Evolutionary conservation across 2,797 vertebrate species (phyloP).

Genomic region (Anguilla megastoma): DNA sequence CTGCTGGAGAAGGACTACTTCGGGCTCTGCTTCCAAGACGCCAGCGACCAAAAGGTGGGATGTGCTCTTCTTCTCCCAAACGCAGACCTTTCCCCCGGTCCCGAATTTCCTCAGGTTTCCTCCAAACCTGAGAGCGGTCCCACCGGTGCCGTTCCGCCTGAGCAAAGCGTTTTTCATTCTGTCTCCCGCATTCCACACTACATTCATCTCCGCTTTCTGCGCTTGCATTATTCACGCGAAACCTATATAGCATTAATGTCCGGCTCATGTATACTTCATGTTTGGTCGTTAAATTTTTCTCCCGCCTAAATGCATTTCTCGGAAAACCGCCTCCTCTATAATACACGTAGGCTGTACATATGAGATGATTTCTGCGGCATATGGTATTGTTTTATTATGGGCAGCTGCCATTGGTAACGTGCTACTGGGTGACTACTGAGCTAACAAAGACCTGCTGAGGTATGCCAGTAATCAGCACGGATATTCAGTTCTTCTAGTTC

Average conservation of each 20-base stretch:
- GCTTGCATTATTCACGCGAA: neutral
- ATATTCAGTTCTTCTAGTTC: neutral
- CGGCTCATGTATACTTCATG: neutral
- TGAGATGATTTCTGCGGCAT: neutral
- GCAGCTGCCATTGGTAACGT: neutral
- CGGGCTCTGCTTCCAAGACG: slow-evolving; percentile 83
- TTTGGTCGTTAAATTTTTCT: neutral
- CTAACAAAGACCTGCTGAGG: neutral
- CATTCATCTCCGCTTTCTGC: neutral
- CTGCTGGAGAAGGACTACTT: slow-evolving; percentile 98
- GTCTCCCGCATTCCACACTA: neutral
- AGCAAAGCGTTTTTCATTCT: neutral
- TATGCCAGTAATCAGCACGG: neutral
- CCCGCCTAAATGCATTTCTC: neutral
- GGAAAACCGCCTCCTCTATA: too few species aligned
- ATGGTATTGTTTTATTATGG: neutral
- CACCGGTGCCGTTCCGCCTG: neutral
- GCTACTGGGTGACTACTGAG: neutral
- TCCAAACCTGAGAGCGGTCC: neutral
- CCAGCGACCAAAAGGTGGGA: slow-evolving; percentile 81
- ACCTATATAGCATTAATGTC: slow-evolving; percentile 26
- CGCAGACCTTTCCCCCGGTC: neutral
- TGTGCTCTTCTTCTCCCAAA: slow-evolving; percentile 25
- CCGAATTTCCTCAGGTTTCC: neutral
- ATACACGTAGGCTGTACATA: neutral